Base-by-base conservation (phyloP, 1,140 invertebrate genomes). In the Cotesia chilonis region DNA sequence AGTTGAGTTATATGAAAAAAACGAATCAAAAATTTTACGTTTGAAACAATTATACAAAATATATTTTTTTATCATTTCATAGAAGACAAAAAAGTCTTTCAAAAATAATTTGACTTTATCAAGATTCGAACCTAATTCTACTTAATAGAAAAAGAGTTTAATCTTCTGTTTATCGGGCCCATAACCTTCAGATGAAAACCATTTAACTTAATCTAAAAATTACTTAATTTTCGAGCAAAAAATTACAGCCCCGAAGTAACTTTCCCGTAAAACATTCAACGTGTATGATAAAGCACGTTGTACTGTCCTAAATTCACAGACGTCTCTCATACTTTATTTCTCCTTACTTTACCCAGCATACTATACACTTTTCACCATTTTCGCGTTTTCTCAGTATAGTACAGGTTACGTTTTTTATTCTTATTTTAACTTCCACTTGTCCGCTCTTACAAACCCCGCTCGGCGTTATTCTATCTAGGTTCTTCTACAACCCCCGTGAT, bases 401-500 rank as follows among this genome's bases (percentile, higher is more conserved):
- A 28, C 28, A 28, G 28, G 9, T 6, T n/a, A n/a, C n/a, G 47
- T 37, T 9, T 37, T 72, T n/a, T 37, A 14, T 72, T 72, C 67
- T 51, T 52, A 28, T 66, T 59, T 37, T 14, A 14, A 14, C 28
- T 67, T 59, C n/a, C 20, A 67, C 38, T 41, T 47, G 17, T 47
- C 47, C 63, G 36, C 67, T 20, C 41, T 35, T 47, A 12, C 64
- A 38, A 55, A 60, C 36, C 65, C 57, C 55, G 57, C 57, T 72
- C 59, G 38, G 17, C 59, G 54, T 38, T 63, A 35, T 9, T 41
- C 55, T 68, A 41, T 70, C 35, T 61, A 47, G 41, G 6, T 47
- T 10, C 41, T 14, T 28, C 79, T 80, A 79, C 83, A 83, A 80
- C 74, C 74, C 85, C 82, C 83, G 88, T 91, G 90, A 91, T 91